Evolutionary conservation across 1,140 invertebrate species (phyloP).

Genomic region (Anadara kagoshimensis): DNA sequence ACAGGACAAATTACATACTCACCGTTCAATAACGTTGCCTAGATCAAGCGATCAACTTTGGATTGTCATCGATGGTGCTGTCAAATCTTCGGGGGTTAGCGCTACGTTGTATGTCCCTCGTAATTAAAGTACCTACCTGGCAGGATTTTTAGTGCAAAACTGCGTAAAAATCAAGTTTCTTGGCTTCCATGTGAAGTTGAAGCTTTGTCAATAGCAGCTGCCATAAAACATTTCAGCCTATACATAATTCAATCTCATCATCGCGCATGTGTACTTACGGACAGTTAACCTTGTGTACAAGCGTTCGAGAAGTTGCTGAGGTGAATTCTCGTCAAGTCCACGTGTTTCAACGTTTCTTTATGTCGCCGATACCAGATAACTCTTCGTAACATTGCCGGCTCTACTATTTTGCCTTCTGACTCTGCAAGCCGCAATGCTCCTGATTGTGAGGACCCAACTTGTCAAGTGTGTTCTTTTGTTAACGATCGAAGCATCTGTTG

Average conservation of each 20-base stretch:
- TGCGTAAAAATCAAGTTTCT: conserved; percentile 16
- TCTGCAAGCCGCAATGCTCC: too few relatives aligned
- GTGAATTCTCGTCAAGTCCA: too few relatives aligned
- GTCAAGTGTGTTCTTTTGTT: too few relatives aligned
- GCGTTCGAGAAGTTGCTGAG: too few relatives aligned
- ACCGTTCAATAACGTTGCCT: conserved; percentile 37
- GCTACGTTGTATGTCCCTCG: conserved; percentile 29
- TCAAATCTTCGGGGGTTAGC: conserved; percentile 21
- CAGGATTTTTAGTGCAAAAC: conserved; percentile 42
- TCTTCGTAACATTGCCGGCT: too few relatives aligned
- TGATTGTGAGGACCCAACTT: too few relatives aligned
- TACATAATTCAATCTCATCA: conserved; percentile 35
- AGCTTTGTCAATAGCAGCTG: conserved; percentile 19
- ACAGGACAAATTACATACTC: conserved; percentile 2
- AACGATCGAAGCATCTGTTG: conserved; percentile 13
- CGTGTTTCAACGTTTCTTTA: too few relatives aligned
- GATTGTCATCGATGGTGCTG: conserved; percentile 44
- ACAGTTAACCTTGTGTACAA: too few relatives aligned
- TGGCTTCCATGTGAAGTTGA: conserved; percentile 44
- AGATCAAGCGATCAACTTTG: conserved; percentile 36
- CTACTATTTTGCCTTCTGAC: too few relatives aligned
- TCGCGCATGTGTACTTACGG: conserved; percentile 36
- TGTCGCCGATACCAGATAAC: too few relatives aligned
- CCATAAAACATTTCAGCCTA: conserved; percentile 45
- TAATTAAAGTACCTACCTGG: not conserved